These are phyloP conservation scores for Callyntrura sp. DNA, from an alignment of 2,888 invertebrate species.

Conservation along the genomic window DNA sequence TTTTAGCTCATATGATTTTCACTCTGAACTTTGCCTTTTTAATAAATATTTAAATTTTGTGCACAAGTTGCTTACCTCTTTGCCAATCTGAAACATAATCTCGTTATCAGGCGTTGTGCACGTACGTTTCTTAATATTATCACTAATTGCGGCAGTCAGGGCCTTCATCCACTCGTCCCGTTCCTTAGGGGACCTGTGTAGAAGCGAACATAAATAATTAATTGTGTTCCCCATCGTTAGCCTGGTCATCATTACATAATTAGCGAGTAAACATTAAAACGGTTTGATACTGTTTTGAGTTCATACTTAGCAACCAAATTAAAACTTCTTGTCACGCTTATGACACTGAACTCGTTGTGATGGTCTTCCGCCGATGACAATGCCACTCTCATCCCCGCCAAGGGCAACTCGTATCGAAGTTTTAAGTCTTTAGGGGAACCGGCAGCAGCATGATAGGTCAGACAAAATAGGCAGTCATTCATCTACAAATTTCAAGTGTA, in stretches of 20 bases:
- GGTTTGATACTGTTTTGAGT: too few species aligned
- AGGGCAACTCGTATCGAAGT: constrained; percentile 86
- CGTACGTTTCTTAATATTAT: constrained; percentile 85
- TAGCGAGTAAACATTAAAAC: too few species aligned
- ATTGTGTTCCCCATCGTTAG: too few species aligned
- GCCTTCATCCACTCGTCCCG: constrained; percentile 87
- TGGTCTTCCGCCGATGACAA: constrained; percentile 86
- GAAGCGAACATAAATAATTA: too few species aligned
- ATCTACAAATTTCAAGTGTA: constrained; percentile 84
- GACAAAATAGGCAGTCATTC: constrained; percentile 86
- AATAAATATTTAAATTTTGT: background rate
- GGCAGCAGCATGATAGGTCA: constrained; percentile 85
- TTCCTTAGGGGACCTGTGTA: constrained; percentile 86
- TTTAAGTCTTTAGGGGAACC: constrained; percentile 85
- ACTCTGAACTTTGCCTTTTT: background rate
- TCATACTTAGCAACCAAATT: constrained; percentile 87
- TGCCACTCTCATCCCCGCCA: constrained; percentile 87
- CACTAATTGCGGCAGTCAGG: constrained; percentile 86
- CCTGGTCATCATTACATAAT: too few species aligned
- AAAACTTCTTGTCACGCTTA: constrained; percentile 87
- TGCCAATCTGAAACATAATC: constrained; percentile 84
- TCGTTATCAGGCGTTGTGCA: constrained; percentile 78
- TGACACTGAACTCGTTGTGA: constrained; percentile 87
- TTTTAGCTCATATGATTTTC: background rate
- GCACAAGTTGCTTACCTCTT: constrained; percentile 84